Evolutionary conservation across 2,888 invertebrate genomes (phyloP), one percentile per base, ranked within the genome.

Genomic region (Oxyscelio sp.): DNA sequence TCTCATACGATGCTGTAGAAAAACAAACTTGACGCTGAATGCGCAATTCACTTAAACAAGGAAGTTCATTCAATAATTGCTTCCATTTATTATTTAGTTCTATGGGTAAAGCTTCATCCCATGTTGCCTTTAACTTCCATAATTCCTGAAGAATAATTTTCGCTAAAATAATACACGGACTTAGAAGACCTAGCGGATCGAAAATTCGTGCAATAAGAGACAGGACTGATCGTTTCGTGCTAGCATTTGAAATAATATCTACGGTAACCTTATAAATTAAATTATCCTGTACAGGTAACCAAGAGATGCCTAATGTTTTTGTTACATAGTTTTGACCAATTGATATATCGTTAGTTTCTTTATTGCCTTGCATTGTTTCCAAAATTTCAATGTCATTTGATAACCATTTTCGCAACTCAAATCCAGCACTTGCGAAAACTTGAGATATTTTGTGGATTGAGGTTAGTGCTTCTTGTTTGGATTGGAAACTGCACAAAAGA

Each of bases 371-470:
- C n/a, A n/a, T n/a, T n/a, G n/a, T 27, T 1, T 43, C 13, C 1
- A 48, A 27, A 63, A 63, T 17, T 31, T 31, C 48, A 0, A 19
- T 13, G 8, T 63, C 31, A n/a, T 63, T 63, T 13, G 63, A 63
- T 11, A 63, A 17, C 63, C 63, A 63, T 31, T 63, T 63, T n/a
- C 48, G 24, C 31, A 63, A 48, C 48, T 63, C 48, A 19, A 63
- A 63, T 0, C 63, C 63, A 0, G 17, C 63, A 13, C 48, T 24
- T 19, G 63, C n/a, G 8, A 63, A 31, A 6, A n/a, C 4, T 5
- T 48, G 0, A 15, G 21, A 13, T 2, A 48, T 19, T 13, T 19
- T 22, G 11, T 17, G 45, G 6, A 6, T 11, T 19, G 43, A 11
- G 0, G 9, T 5, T n/a, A 63, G 45, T 31, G 63, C 63, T 19